phyloP scores from a whole-genome alignment of 2,888 invertebrate genomes.

The Ceriagrion tenellum region DNA sequence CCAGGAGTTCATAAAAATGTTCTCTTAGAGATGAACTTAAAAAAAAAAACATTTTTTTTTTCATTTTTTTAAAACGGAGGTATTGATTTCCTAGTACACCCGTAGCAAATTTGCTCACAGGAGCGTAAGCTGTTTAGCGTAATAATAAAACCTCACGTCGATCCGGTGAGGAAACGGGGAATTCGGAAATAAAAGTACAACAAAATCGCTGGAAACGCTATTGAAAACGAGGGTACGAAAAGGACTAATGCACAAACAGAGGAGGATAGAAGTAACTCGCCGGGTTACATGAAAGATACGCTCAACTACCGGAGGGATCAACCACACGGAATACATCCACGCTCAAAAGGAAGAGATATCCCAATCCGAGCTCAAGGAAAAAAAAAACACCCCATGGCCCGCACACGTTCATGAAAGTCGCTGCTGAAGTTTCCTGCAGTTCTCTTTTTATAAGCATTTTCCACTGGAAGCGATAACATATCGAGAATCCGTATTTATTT shows the following conservation, averaged over 20 bases:
- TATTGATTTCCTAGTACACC: not conserved
- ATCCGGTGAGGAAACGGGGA: not conserved
- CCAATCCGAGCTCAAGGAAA: not conserved
- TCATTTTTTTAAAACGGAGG: too few relatives aligned
- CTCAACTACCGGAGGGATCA: not conserved
- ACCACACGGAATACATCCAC: not conserved
- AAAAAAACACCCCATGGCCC: not conserved
- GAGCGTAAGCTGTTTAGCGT: not conserved
- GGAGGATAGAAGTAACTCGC: not conserved
- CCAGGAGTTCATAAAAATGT: too few relatives aligned
- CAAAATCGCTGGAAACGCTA: not conserved
- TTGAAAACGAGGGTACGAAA: not conserved
- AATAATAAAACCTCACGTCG: not conserved
- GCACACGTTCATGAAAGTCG: not conserved
- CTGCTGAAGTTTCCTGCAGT: not conserved
- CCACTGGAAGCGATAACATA: not conserved
- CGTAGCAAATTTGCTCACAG: not conserved
- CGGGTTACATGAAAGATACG: not conserved
- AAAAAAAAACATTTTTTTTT: too few relatives aligned
- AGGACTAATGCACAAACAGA: not conserved
- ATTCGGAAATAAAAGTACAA: not conserved
- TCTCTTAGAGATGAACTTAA: too few relatives aligned
- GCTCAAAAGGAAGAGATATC: not conserved
- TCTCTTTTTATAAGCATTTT: not conserved
- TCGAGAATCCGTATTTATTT: slow-evolving; percentile 30